These are phyloP conservation scores for Drosophila yooni DNA, from an alignment of 2,888 invertebrate genomes.

Conservation along the genomic window DNA sequence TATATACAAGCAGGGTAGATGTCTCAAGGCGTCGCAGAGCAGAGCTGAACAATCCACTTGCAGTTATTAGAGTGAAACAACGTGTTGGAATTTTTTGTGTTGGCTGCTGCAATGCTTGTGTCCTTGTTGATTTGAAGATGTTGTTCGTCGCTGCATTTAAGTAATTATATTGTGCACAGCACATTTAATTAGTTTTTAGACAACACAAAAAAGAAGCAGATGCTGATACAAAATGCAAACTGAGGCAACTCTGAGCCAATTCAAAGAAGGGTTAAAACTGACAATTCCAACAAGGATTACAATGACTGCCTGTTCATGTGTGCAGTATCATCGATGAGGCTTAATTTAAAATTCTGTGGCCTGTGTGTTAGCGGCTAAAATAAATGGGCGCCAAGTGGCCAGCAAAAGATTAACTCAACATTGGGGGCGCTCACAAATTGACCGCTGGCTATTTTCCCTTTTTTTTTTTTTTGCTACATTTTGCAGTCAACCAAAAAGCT, in stretches of 20 bases:
- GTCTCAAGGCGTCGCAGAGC: slow-evolving; percentile 47
- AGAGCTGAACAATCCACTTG: slow-evolving; percentile 41
- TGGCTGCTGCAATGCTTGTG: slow-evolving; percentile 15
- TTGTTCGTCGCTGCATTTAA: slow-evolving; percentile 25
- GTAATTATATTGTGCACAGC: slow-evolving; percentile 55
- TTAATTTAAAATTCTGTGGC: slow-evolving; percentile 52
- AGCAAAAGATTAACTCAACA: slow-evolving; percentile 40
- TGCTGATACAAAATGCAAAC: background rate
- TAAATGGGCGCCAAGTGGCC: slow-evolving; percentile 40
- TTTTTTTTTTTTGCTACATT: slow-evolving; percentile 27
- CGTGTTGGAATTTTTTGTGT: slow-evolving; percentile 20
- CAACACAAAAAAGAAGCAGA: background rate
- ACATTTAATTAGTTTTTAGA: slow-evolving; percentile 64
- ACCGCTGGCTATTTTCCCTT: slow-evolving; percentile 21
- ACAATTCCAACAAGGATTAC: background rate
- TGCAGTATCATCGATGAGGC: slow-evolving; percentile 25
- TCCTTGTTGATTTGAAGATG: slow-evolving; percentile 23
- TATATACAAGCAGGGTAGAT: slow-evolving; percentile 20
- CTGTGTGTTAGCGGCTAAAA: slow-evolving; percentile 25
- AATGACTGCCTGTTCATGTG: slow-evolving; percentile 10
- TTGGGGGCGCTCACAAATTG: slow-evolving; percentile 22
- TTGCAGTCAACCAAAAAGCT: slow-evolving; percentile 67
- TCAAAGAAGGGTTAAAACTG: background rate
- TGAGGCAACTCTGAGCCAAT: background rate
- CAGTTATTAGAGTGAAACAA: slow-evolving; percentile 48